These are phyloP conservation scores for Dipodomys ordii DNA, from an alignment of 2,113 vertebrate genomes.

Conservation along the genomic window DNA sequence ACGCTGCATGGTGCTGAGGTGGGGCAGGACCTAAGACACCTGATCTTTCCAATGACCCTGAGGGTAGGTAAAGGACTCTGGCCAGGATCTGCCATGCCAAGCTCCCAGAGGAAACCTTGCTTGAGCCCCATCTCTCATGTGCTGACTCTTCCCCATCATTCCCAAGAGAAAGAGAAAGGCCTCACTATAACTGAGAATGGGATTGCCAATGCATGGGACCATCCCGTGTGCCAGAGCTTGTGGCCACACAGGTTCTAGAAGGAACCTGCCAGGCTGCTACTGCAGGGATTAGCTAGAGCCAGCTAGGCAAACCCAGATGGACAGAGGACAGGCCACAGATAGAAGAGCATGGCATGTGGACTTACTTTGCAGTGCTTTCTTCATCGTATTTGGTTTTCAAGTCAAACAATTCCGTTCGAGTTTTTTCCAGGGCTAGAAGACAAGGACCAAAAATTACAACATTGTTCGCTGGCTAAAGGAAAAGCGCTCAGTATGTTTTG, in stretches of 20 bases:
- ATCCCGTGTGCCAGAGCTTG: too few relatives aligned
- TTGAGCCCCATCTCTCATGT: neutral
- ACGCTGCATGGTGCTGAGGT: neutral
- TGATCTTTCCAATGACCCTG: neutral
- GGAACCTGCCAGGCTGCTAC: neutral
- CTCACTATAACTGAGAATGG: neutral
- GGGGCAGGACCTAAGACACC: neutral
- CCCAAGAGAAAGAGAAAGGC: neutral
- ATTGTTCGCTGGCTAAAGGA: neutral
- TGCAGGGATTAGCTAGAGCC: neutral
- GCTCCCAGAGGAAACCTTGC: neutral
- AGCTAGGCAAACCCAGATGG: neutral
- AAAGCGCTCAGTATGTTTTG: neutral
- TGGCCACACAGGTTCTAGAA: too few relatives aligned
- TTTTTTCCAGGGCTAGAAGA: conserved; percentile 96
- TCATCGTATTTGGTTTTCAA: conserved; percentile 99
- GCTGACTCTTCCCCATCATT: too few relatives aligned
- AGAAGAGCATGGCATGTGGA: conserved; percentile 12
- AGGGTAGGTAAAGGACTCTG: too few relatives aligned
- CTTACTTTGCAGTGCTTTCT: conserved; percentile 99
- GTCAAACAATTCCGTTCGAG: conserved; percentile 98
- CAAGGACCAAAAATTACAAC: conserved; percentile 77
- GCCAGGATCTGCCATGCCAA: neutral
- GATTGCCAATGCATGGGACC: too few relatives aligned
- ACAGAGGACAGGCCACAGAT: neutral